Percentiles rank a stretch among this genome's conserved stretches.
phyloP scores from a whole-genome alignment of 64 coral and sea anemone genomes.

The Pachyseris speciosa region DNA sequence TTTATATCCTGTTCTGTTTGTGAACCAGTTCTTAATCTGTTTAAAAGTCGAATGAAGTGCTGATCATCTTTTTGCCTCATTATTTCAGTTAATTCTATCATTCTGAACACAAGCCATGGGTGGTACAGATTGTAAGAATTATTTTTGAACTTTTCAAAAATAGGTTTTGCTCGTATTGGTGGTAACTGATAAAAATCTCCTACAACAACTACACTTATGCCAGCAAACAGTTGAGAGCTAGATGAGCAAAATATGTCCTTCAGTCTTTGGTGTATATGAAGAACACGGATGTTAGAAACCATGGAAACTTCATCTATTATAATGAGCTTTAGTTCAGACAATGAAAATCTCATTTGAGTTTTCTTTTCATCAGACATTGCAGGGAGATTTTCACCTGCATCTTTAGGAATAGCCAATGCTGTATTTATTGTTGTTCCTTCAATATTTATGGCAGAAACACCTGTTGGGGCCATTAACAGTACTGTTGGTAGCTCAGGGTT shows the following conservation, averaged over 20 bases:
- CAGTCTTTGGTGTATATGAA: conserved; percentile 52
- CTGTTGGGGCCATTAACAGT: too few species aligned
- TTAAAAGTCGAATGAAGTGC: conserved; percentile 34
- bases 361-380: conserved; percentile 48
- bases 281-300: conserved; percentile 41
- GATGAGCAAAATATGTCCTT: conserved; percentile 55
- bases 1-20: conserved; percentile 43
- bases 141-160: conserved; percentile 52
- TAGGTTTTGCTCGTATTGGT: conserved; percentile 35
- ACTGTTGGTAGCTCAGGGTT: too few species aligned
- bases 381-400: conserved; percentile 32
- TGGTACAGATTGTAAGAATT: conserved; percentile 36
- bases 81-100: conserved; percentile 58
- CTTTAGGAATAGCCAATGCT: conserved; percentile 59
- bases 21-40: conserved; percentile 4
- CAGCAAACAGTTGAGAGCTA: conserved; percentile 24
- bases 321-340: conserved; percentile 44
- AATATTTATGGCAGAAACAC: too few species aligned
- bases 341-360: conserved; percentile 15
- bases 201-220: conserved; percentile 44
- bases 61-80: conserved; percentile 60
- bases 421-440: too few species aligned
- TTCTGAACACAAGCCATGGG: conserved; percentile 49
- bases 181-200: conserved; percentile 55
- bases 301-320: conserved; percentile 76